Base-by-base conservation (phyloP, 2,797 vertebrate genomes). In the Salmo trutta region DNA sequence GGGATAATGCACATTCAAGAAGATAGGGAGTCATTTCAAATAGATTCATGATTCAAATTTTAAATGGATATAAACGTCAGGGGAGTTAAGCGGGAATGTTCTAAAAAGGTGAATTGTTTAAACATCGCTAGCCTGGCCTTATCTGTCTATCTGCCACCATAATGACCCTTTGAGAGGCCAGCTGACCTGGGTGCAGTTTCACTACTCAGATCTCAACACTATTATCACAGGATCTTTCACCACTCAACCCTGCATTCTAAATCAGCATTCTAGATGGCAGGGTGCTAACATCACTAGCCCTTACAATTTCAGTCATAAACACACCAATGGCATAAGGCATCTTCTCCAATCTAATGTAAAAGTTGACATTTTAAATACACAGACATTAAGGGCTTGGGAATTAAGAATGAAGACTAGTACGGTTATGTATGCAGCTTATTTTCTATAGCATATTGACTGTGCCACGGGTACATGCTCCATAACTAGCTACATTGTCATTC, bases 51-150 rank as follows among this genome's bases (percentile, higher is more conserved):
- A 36, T 47, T 47, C 85, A 75, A 85, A 76, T 80, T 80, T 76
- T 75, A 75, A 78, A 79, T 87, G 82, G 90, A 67, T 87, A 78
- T 87, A 88, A 88, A 86, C 79, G 81, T 86, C 56, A 59, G 12
- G 5, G 56, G 87, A 84, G 84, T 82, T 88, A 83, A 83, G 79
- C 86, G 86, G 85, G 83, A 88, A 88, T 89, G 84, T 89, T 83
- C 75, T 21, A 53, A 47, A 12, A 67, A 73, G 79, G 80, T 87
- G 84, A 86, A 83, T 83, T 85, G 85, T 85, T 86, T 52, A 85
- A 78, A 87, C 81, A 74, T 88, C 86, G 65, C 65, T 16, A 77
- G 29, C 87, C 83, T 88, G 90, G 86, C 84, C 29, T 27, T 67
- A 36, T 56, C 19, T 70, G n/a, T 17, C 53, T 71, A 12, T n/a